Conservation (phyloP, 2,797 vertebrate genomes). For the Lithobates pipiens region DNA sequence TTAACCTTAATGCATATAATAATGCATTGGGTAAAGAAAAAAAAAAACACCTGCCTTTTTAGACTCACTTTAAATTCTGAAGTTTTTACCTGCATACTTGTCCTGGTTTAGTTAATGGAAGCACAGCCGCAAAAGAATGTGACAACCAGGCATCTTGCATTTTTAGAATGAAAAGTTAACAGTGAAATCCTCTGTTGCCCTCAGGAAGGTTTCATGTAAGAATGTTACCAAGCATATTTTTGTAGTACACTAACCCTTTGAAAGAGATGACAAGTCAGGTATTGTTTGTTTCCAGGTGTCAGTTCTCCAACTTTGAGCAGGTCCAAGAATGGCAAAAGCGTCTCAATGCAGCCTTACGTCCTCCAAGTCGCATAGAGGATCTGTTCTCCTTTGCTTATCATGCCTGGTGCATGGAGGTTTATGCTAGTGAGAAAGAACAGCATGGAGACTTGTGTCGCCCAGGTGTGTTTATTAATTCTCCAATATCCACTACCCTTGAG, state of each 20-base stretch:
- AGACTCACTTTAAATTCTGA: no score
- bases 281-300: slow-evolving; percentile 83
- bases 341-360: slow-evolving; percentile 82
- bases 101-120: no score
- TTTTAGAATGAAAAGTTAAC: no score
- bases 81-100: no score
- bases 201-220: not conserved
- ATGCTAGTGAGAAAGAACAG: slow-evolving; percentile 93
- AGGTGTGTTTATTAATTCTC: slow-evolving; percentile 75
- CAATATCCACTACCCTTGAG: not conserved
- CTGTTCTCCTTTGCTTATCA: slow-evolving; percentile 97
- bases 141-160: no score
- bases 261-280: no score
- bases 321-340: slow-evolving; percentile 97
- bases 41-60: no score
- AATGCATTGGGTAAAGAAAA: no score
- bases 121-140: no score
- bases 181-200: not conserved
- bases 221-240: not conserved
- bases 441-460: slow-evolving; percentile 92
- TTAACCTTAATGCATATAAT: no score
- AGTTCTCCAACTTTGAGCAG: slow-evolving; percentile 95
- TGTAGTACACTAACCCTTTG: not conserved
- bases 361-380: slow-evolving; percentile 91
- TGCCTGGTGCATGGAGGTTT: slow-evolving; percentile 94